phyloP scores from a whole-genome alignment of 2,888 invertebrate genomes.

The Salpingus planirostris region DNA sequence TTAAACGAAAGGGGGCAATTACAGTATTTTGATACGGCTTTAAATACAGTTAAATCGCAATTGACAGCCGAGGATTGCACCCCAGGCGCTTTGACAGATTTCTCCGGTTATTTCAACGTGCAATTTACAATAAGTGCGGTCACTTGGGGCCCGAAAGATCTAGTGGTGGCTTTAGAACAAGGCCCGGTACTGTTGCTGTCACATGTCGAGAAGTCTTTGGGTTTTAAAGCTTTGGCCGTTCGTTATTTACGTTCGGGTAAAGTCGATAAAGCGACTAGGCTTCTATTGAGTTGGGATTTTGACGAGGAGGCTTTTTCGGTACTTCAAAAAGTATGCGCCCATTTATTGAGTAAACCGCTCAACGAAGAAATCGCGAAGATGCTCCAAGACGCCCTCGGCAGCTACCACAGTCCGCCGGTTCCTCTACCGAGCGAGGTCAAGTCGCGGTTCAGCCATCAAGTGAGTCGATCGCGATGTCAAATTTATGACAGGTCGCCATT shows the following conservation, averaged over 20 bases:
- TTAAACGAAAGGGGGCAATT: slow-evolving; percentile 64
- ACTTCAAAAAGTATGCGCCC: slow-evolving; percentile 62
- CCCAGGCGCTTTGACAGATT: slow-evolving; percentile 53
- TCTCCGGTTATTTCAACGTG: slow-evolving; percentile 49
- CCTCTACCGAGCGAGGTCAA: slow-evolving; percentile 58
- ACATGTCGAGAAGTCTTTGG: slow-evolving; percentile 30
- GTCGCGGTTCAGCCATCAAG: slow-evolving; percentile 62
- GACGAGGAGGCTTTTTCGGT: slow-evolving; percentile 67
- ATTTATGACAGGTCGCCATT: too few relatives aligned
- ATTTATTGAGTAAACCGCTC: slow-evolving; percentile 51
- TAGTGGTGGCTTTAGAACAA: slow-evolving; percentile 52
- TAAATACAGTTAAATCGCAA: slow-evolving; percentile 58
- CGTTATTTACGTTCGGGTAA: slow-evolving; percentile 57
- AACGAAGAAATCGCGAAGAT: slow-evolving; percentile 54
- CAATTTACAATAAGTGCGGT: slow-evolving; percentile 34
- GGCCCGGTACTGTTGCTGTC: slow-evolving; percentile 47
- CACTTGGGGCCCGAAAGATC: slow-evolving; percentile 35
- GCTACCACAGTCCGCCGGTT: slow-evolving; percentile 64
- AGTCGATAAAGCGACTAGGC: slow-evolving; percentile 59
- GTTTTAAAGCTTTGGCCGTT: slow-evolving; percentile 27
- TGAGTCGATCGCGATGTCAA: too few relatives aligned
- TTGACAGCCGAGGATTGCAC: slow-evolving; percentile 56
- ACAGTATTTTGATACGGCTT: slow-evolving; percentile 66
- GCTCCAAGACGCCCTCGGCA: slow-evolving; percentile 70
- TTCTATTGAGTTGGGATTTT: slow-evolving; percentile 59